Percentiles rank a stretch among this genome's conserved stretches.
Evolutionary conservation across 2,888 invertebrate species (phyloP).

Genomic region (Nemapogon koenigi): DNA sequence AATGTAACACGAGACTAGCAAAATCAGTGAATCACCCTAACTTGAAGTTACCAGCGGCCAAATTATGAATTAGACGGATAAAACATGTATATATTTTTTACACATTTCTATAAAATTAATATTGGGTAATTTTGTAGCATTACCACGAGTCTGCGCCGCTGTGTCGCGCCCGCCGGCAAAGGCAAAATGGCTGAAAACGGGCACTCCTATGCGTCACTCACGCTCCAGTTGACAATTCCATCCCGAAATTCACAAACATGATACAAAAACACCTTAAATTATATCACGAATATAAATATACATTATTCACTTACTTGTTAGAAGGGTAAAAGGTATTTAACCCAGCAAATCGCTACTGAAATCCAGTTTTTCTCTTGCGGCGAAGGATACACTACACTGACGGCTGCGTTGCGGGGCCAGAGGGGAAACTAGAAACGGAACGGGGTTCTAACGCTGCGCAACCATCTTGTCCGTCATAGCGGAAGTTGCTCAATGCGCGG

Average conservation of each 20-base stretch:
- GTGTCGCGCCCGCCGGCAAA: constrained; percentile 60
- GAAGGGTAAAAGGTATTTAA: constrained; percentile 61
- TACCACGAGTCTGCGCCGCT: constrained; percentile 53
- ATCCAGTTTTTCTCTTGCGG: constrained; percentile 62
- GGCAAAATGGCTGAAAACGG: constrained; percentile 63
- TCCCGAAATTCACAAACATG: no score
- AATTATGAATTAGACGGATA: no score
- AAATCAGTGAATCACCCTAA: no score
- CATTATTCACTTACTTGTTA: constrained; percentile 59
- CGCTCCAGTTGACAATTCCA: background rate
- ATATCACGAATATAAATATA: constrained; percentile 26
- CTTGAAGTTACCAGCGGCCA: no score
- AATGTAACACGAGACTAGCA: no score
- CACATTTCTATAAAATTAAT: no score
- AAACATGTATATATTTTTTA: no score
- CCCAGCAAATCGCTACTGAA: constrained; percentile 62
- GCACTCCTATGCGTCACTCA: constrained; percentile 70
- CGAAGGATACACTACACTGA: constrained; percentile 64
- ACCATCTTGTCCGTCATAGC: constrained; percentile 36
- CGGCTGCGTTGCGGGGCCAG: constrained; percentile 55
- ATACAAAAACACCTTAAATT: constrained; percentile 28
- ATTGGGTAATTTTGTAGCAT: no score
- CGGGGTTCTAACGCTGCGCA: constrained; percentile 56
- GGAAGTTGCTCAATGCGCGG: constrained; percentile 12
- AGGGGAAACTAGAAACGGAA: constrained; percentile 63